Evolutionary conservation across 2,888 invertebrate species (phyloP), one percentile per base, ranked within the genome.

Genomic region (Luffia ferchaultella): DNA sequence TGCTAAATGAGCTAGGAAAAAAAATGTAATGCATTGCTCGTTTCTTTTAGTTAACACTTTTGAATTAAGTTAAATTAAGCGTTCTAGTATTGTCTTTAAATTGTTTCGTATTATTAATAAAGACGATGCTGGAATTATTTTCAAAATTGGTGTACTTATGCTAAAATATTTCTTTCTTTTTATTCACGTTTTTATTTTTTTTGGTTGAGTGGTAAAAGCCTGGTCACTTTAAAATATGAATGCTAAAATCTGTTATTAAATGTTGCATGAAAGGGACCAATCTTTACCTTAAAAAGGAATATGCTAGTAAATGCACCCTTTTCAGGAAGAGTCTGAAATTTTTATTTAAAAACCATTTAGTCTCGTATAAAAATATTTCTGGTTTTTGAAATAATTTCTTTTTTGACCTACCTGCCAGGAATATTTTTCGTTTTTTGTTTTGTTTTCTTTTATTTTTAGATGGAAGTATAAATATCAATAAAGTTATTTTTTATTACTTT

Each of bases 1-100:
- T 67, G 65, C 66, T 69, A 68, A 65, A 67, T 30, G 30, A 30
- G 30, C 12, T 30, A 7, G 30, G 3, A 12, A 30, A 7, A 30
- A 12, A 30, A 12, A 7, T 12, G 30, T 12, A 30, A 30, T 12
- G 12, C 30, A 30, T 30, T 30, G 30, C 12, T 12, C 30, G 30
- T 30, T 30, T 12, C 3, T 30, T 3, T 30, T 30, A 30, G 30
- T 7, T 30, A 30, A 30, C 30, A 30, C 3, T 30, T n/a, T 30
- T 3, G 30, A 30, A 30, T 30, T 30, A 30, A 30, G 12, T 30
- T 30, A 3, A 7, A 30, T 30, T 12, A 30, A 30, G 12, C 12
- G 30, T 30, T 30, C 12, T 3, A 12, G 30, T 30, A 12, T 30
- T 30, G 30, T 30, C 30, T 30, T 12, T 7, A 30, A 30, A 30